phyloP scores from a whole-genome alignment of 2,888 invertebrate genomes.

The Dendrolimus pini region DNA sequence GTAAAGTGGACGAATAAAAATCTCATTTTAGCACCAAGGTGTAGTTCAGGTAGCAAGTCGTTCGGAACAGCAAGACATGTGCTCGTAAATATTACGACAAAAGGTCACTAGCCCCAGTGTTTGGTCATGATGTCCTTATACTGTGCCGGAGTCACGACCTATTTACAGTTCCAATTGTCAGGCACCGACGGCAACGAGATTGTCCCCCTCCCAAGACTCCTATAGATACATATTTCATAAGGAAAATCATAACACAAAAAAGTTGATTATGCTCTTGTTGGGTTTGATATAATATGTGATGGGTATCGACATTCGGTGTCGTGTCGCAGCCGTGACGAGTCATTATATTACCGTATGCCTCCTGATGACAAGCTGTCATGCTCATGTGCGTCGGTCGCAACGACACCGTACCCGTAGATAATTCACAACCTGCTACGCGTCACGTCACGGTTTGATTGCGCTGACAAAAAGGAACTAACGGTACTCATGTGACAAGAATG shows the following conservation, averaged over 20 bases:
- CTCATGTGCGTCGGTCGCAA: constrained; percentile 23
- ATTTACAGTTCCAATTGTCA: constrained; percentile 62
- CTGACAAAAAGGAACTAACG: constrained; percentile 49
- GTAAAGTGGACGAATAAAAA: background rate
- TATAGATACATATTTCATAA: too few relatives aligned
- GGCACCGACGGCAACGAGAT: constrained; percentile 16
- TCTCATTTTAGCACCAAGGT: background rate
- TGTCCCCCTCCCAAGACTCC: too few relatives aligned
- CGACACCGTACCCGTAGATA: constrained; percentile 39
- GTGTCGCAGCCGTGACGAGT: constrained; percentile 6
- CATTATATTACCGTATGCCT: constrained; percentile 6
- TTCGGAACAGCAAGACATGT: constrained; percentile 20
- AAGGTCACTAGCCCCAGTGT: constrained; percentile 59
- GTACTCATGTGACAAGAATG: constrained; percentile 26
- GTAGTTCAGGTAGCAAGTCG: too few relatives aligned
- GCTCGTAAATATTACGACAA: constrained; percentile 42
- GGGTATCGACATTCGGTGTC: constrained; percentile 3
- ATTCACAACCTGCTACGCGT: constrained; percentile 38
- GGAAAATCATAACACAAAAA: too few relatives aligned
- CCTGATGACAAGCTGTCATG: constrained; percentile 24
- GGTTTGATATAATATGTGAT: background rate
- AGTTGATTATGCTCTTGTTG: too few relatives aligned
- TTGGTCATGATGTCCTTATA: constrained; percentile 61
- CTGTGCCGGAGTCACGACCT: constrained; percentile 59
- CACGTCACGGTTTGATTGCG: constrained; percentile 30